Conservation (phyloP, 2,113 vertebrate species). For the Fregata magnificens region DNA sequence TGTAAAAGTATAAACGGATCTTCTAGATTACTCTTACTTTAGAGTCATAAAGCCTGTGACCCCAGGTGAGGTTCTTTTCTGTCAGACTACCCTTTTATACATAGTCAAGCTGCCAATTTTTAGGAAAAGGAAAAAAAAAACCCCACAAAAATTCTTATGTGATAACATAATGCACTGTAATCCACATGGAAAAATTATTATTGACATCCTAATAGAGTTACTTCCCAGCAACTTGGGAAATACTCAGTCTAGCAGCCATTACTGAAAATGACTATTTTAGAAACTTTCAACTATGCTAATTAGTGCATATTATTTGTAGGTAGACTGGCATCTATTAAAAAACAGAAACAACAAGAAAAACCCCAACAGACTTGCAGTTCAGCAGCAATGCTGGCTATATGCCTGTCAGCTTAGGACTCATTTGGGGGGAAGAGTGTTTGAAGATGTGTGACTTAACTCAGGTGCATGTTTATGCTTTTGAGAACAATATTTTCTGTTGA, state of each 20-base stretch:
- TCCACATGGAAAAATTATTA: background rate
- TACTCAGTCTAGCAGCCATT: background rate
- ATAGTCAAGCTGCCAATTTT: background rate
- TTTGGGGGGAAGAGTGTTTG: background rate
- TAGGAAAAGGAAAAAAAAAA: background rate
- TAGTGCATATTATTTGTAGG: background rate
- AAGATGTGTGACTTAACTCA: background rate
- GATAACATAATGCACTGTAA: background rate
- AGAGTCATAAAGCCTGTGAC: background rate
- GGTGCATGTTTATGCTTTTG: background rate
- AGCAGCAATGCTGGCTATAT: background rate
- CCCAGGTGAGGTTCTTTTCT: background rate
- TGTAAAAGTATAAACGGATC: background rate
- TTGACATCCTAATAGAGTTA: background rate
- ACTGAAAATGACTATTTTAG: background rate
- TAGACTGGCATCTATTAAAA: background rate
- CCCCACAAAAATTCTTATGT: background rate
- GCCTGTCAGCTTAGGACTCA: rapidly evolving
- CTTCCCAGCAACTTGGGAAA: background rate
- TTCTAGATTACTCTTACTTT: background rate
- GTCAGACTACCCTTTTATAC: background rate
- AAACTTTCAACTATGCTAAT: background rate
- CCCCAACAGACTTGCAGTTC: background rate
- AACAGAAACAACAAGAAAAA: background rate
- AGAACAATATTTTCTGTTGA: background rate